Percentiles rank a stretch among this genome's conserved stretches.
Evolutionary conservation across 1,140 invertebrate species (phyloP).

Genomic region (Cotesia vestalis): DNA sequence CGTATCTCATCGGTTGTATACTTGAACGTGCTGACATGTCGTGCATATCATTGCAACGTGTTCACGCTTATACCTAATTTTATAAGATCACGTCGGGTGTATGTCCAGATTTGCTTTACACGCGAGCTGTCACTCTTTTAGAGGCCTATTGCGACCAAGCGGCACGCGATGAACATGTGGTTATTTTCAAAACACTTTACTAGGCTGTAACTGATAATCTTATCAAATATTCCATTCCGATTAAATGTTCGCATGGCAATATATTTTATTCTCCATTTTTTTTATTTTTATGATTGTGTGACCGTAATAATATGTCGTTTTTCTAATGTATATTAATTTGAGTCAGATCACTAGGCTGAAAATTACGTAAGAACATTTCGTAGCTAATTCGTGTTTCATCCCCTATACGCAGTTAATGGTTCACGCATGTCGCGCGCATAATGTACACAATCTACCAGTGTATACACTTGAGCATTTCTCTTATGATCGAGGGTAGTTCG

Average conservation of each 20-base stretch:
- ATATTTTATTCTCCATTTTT: neutral
- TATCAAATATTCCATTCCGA: neutral
- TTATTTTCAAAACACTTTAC: constrained; percentile 8
- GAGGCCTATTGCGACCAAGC: neutral
- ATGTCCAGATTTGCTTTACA: constrained; percentile 24
- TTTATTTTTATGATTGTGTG: neutral
- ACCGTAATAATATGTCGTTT: neutral
- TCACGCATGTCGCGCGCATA: constrained; percentile 27
- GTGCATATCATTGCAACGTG: constrained; percentile 45
- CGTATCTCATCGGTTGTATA: constrained; percentile 40
- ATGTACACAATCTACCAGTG: constrained; percentile 22
- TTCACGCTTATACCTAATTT: constrained; percentile 30
- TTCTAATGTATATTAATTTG: constrained; percentile 1
- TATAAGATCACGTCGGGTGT: constrained; percentile 17
- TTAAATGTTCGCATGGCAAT: neutral
- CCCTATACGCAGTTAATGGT: constrained; percentile 32
- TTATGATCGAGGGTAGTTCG: constrained; percentile 25
- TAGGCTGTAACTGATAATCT: neutral
- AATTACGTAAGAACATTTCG: constrained; percentile 2
- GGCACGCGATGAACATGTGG: constrained; percentile 12
- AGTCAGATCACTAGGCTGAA: constrained; percentile 20
- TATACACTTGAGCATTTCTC: constrained; percentile 14
- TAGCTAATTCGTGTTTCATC: constrained; percentile 31
- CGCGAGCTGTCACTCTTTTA: constrained; percentile 18
- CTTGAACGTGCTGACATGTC: constrained; percentile 32